phyloP scores from a whole-genome alignment of 2,113 vertebrate species.

The Calidris pygmaea region DNA sequence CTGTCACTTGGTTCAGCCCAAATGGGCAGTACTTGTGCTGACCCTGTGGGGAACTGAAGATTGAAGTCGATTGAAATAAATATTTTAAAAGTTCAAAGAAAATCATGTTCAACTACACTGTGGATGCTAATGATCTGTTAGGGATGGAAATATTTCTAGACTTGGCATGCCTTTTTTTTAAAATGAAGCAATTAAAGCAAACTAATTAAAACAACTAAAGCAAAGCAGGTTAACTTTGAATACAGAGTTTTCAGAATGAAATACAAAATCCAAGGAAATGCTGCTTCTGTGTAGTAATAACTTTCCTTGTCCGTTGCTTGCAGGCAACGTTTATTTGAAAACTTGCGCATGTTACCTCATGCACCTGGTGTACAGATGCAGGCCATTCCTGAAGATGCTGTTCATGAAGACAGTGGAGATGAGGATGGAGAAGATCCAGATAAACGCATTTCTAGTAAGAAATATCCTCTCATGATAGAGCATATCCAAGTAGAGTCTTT shows the following conservation, averaged over 20 bases:
- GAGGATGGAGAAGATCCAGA: slow-evolving; percentile 92
- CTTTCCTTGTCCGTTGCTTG: not conserved
- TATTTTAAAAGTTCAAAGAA: not conserved
- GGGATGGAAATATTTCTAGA: not conserved
- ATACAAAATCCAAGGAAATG: not conserved
- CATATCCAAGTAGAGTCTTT: not conserved
- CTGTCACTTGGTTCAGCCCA: not conserved
- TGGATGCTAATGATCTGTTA: not conserved
- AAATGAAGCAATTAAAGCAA: not conserved
- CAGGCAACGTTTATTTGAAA: slow-evolving; percentile 93
- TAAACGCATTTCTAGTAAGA: slow-evolving; percentile 92
- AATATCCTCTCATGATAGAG: not conserved
- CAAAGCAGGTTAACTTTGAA: not conserved
- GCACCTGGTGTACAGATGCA: slow-evolving; percentile 95
- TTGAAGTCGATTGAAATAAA: not conserved
- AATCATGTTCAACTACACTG: not conserved
- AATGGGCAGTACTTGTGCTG: not conserved
- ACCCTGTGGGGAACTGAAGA: not conserved
- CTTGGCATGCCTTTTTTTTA: not conserved
- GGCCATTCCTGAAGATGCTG: slow-evolving; percentile 88
- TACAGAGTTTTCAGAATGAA: not conserved
- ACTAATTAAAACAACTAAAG: not conserved
- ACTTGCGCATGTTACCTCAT: slow-evolving; percentile 92
- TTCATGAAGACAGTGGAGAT: slow-evolving; percentile 88
- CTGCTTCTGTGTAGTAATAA: not conserved